Conservation (phyloP, 1,140 invertebrate genomes). For the Orussus abietinus region DNA sequence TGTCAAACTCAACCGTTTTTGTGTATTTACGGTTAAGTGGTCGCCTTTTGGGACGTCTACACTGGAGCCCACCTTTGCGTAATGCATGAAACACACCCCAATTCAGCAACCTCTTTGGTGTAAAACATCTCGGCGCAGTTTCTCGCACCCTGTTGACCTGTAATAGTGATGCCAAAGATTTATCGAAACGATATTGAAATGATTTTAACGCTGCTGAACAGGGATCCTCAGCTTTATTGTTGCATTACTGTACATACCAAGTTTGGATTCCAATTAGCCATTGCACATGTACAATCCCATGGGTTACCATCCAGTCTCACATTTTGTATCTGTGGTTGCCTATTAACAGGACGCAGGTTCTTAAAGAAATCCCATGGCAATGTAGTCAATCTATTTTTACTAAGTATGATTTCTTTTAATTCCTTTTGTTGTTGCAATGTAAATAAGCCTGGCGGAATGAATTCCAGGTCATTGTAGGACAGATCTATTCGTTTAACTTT, state of each 20-base stretch:
- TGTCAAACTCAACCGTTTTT: conserved; percentile 22
- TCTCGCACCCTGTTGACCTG: conserved; percentile 52
- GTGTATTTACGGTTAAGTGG: conserved; percentile 19
- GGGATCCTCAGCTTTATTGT: neutral
- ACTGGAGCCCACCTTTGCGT: conserved; percentile 47
- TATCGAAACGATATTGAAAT: conserved; percentile 7
- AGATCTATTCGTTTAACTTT: conserved; percentile 60
- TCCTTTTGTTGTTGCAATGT: conserved; percentile 54
- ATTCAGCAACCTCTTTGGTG: conserved; percentile 57
- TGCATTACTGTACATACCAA: conserved; percentile 26
- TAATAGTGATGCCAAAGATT: too few species aligned
- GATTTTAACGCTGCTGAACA: neutral
- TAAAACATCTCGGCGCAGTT: conserved; percentile 59
- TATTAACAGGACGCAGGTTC: conserved; percentile 42
- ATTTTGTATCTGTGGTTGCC: conserved; percentile 38
- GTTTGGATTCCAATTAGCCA: conserved; percentile 60
- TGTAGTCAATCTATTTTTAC: conserved; percentile 58
- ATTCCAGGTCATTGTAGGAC: conserved; percentile 59
- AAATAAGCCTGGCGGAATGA: conserved; percentile 60
- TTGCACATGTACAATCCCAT: conserved; percentile 67
- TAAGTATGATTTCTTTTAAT: conserved; percentile 60
- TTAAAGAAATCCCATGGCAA: conserved; percentile 59
- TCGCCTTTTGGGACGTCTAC: conserved; percentile 33
- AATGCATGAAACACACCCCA: conserved; percentile 62
- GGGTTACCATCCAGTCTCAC: conserved; percentile 63